These are phyloP conservation scores for Acanthococcus lagerstroemiae DNA, from an alignment of 2,888 invertebrate genomes.

Conservation along the genomic window DNA sequence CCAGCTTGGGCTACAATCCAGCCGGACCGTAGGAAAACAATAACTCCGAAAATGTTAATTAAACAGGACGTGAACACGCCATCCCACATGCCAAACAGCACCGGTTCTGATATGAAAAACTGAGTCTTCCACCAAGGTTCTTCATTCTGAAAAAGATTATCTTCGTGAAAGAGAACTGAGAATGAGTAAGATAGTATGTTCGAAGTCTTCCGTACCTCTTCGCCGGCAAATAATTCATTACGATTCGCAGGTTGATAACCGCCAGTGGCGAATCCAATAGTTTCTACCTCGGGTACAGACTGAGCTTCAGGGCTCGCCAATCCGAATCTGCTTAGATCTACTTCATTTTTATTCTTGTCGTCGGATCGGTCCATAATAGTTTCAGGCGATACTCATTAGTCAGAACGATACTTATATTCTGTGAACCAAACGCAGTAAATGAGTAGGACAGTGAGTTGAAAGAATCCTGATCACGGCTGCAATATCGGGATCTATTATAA, in stretches of 20 bases:
- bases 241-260: constrained; percentile 78
- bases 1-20: constrained; percentile 95
- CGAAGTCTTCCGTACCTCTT: constrained; percentile 53
- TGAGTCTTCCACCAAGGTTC: constrained; percentile 94
- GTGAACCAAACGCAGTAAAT: no score
- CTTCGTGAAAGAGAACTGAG: constrained; percentile 55
- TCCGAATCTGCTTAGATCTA: constrained; percentile 14
- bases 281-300: constrained; percentile 6
- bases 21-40: constrained; percentile 89
- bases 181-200: neutral
- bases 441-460: no score
- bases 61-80: constrained; percentile 96
- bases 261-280: constrained; percentile 22
- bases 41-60: constrained; percentile 95
- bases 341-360: neutral
- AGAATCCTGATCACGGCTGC: no score
- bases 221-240: constrained; percentile 83
- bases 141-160: constrained; percentile 64
- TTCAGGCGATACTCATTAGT: no score
- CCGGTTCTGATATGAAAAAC: constrained; percentile 91
- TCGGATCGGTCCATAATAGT: neutral
- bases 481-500: no score
- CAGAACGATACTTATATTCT: no score
- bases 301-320: neutral
- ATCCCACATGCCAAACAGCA: constrained; percentile 95